A percentile compares a stretch with the other conserved stretches of the same genome.
These are phyloP conservation scores for Darevskia nairensis DNA, from an alignment of 2,797 vertebrate species.

Conservation along the genomic window DNA sequence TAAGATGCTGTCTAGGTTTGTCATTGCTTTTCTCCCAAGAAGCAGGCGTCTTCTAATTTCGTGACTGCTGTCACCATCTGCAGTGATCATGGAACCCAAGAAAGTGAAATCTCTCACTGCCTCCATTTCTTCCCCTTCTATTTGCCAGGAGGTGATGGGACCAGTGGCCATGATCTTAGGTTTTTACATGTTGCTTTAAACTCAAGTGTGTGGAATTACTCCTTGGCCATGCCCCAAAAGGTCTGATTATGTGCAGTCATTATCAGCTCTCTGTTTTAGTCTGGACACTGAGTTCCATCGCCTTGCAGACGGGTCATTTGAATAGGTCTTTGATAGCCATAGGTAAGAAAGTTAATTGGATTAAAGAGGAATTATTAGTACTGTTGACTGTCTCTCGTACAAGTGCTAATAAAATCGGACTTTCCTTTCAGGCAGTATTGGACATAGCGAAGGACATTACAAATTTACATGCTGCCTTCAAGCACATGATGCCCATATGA, in stretches of 20 bases:
- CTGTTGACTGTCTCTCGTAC: neutral
- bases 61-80: too few relatives aligned
- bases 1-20: too few relatives aligned
- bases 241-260: neutral
- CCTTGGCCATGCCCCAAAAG: neutral
- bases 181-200: neutral
- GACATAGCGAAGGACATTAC: neutral
- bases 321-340: constrained; percentile 1
- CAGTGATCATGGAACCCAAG: too few relatives aligned
- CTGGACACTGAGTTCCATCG: neutral
- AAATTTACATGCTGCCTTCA: neutral
- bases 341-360: neutral
- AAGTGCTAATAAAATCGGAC: neutral
- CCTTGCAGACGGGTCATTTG: neutral
- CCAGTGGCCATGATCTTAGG: too few relatives aligned
- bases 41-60: too few relatives aligned
- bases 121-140: too few relatives aligned
- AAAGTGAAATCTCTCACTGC: too few relatives aligned
- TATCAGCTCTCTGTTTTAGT: neutral
- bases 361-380: neutral
- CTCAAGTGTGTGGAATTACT: neutral
- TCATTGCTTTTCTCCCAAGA: too few relatives aligned
- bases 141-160: too few relatives aligned
- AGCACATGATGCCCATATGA: neutral
- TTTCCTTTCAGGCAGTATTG: neutral